Base-by-base conservation (phyloP, 37 sponge, comb jelly and placozoan genomes). In the Amphimedon queenslandica region DNA sequence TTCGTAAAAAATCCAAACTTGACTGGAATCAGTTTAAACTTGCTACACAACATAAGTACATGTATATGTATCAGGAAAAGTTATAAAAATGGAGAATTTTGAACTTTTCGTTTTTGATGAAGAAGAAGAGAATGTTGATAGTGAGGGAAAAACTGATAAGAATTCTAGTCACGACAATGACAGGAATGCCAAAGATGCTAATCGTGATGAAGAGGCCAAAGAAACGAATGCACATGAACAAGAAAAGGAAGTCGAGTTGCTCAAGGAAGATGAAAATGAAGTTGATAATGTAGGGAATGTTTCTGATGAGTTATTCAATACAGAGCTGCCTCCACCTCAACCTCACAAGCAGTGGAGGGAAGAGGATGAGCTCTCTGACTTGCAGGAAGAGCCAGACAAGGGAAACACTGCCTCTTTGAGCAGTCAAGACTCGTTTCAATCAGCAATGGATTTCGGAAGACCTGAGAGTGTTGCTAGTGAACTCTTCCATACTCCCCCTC, bases 391-490 rank as follows among this genome's bases (percentile, higher is more conserved):
- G 36, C 5, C 6, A 35, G 39, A 67, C 4, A 6, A 67, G 23
- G 37, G 36, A 23, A 35, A 72, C n/a, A 20, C 1, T 2, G 18
- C 6, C 28, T 53, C 4, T 47, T 3, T 72, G 64, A 60, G 61
- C 28, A 60, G 61, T 60, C 61, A n/a, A n/a, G 61, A 60, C 27
- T 60, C 61, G 27, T 60, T n/a, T n/a, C 27, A 25, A 11, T 60
- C 61, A n/a, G 61, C 61, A n/a, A 25, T n/a, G 21, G 61, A 60
- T 11, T 5, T 6, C 27, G 27, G 28, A 6, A 11, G 61, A 25
- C 61, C 61, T 25, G 61, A 60, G 5, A 60, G 61, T 60, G 21
- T 11, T 25, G 61, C 61, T 60, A 60, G 61, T 60, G 61, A 60
- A n/a, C 27, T 60, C 8, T 60, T 25, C 61, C 61, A 60, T 5